phyloP scores from a whole-genome alignment of 2,888 invertebrate species.

The Isoperla grammatica region DNA sequence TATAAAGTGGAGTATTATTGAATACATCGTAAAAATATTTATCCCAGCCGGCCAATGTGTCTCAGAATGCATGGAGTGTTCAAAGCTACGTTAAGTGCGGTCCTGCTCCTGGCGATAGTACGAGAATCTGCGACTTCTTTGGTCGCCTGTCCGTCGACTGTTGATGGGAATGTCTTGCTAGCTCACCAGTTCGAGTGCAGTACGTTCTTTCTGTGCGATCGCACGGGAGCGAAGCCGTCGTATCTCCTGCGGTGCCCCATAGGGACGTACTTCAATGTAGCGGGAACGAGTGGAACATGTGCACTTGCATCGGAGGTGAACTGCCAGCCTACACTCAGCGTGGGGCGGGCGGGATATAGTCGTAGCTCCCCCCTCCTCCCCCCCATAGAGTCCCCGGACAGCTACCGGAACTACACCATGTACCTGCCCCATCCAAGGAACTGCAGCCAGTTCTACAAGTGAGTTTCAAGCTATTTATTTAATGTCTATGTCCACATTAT shows the following conservation, averaged over 20 bases:
- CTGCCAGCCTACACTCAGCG: neutral
- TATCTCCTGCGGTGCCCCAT: conserved; percentile 14
- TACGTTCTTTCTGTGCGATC: conserved; percentile 12
- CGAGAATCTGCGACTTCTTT: neutral
- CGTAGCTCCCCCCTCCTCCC: neutral
- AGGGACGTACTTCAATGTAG: conserved; percentile 3
- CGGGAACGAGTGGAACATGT: neutral
- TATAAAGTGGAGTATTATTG: no score
- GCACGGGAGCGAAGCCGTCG: neutral
- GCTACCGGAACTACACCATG: conserved; percentile 11
- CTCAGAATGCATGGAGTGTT: no score
- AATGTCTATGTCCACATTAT: no score
- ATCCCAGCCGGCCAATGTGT: no score
- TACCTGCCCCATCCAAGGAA: conserved; percentile 1
- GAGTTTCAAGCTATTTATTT: no score
- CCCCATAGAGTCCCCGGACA: neutral
- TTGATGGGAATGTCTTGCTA: neutral
- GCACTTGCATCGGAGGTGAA: neutral
- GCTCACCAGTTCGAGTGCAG: conserved; percentile 19
- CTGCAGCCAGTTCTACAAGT: conserved; percentile 10
- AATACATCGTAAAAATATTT: no score
- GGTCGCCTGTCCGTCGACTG: neutral
- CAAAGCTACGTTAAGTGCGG: no score
- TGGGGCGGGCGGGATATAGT: neutral
- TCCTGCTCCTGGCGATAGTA: no score